Percentiles rank a stretch among this genome's conserved stretches.
phyloP scores from a whole-genome alignment of 2,888 invertebrate genomes.

The Dastarcus helophoroides region DNA sequence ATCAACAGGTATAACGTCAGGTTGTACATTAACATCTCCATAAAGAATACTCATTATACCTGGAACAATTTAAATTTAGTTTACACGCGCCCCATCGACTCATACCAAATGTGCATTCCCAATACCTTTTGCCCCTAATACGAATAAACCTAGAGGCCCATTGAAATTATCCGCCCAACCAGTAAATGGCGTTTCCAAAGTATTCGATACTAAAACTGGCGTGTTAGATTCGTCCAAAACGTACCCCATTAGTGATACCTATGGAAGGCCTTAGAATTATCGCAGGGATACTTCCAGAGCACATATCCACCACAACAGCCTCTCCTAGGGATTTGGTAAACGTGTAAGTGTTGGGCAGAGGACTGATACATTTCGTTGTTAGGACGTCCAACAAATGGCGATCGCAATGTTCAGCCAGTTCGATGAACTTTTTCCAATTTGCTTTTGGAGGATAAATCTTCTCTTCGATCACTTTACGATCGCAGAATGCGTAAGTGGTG shows the following conservation, averaged over 20 bases:
- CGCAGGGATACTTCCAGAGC: constrained; percentile 51
- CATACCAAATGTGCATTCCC: too few relatives aligned
- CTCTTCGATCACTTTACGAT: constrained; percentile 61
- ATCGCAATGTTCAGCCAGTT: constrained; percentile 51
- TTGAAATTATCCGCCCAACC: constrained; percentile 92
- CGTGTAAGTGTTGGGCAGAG: constrained; percentile 82
- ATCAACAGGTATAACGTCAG: constrained; percentile 26
- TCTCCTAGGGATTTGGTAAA: constrained; percentile 85
- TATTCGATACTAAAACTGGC: constrained; percentile 57
- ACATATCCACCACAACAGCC: constrained; percentile 54
- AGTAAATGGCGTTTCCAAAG: constrained; percentile 43
- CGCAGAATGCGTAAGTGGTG: constrained; percentile 78
- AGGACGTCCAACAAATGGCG: constrained; percentile 43
- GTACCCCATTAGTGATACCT: too few relatives aligned
- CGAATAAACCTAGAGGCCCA: constrained; percentile 67
- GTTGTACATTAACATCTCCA: constrained; percentile 13
- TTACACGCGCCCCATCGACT: too few relatives aligned
- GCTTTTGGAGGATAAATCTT: constrained; percentile 57
- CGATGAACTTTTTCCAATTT: constrained; percentile 57
- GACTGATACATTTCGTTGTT: constrained; percentile 48
- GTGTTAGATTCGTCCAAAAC: too few relatives aligned
- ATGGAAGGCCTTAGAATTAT: constrained; percentile 82
- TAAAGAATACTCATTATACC: constrained; percentile 20
- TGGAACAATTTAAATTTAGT: too few relatives aligned
- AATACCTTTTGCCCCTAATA: constrained; percentile 63